Evolutionary conservation across 2,113 vertebrate species (phyloP).

Genomic region (Ictalurus punctatus): DNA sequence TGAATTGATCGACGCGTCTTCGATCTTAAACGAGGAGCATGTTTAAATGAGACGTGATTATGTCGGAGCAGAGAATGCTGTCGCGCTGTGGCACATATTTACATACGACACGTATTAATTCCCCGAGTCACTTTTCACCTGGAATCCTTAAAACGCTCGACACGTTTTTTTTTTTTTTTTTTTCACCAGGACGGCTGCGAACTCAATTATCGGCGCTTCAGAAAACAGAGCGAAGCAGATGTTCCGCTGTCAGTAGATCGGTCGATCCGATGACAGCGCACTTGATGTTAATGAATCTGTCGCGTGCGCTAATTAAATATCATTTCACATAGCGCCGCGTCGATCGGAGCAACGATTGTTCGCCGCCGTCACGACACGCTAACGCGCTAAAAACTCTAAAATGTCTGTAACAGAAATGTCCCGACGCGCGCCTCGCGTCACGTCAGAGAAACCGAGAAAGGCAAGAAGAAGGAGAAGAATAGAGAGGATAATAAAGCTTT

Average conservation of each 20-base stretch:
- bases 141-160: not conserved
- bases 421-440: not conserved
- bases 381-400: not conserved
- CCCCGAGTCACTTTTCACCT: constrained; percentile 11
- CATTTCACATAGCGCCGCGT: not conserved
- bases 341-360: not conserved
- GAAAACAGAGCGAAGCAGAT: constrained; percentile 12
- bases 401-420: not conserved
- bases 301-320: constrained; percentile 31
- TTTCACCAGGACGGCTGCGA: not conserved
- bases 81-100: not conserved
- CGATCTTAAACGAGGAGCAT: not conserved
- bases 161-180: constrained; percentile 1
- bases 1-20: not conserved
- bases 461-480: not conserved
- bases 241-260: constrained; percentile 6
- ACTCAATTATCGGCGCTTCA: constrained; percentile 12
- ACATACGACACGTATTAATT: not conserved
- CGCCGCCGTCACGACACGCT: not conserved
- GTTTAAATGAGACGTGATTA: not conserved
- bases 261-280: not conserved
- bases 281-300: constrained; percentile 19
- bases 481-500: not conserved
- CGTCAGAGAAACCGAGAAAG: not conserved
- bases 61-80: not conserved